A percentile compares a stretch with the other conserved stretches of the same genome.
Conservation (phyloP, 2,113 vertebrate genomes). For the Trachemys scripta region DNA sequence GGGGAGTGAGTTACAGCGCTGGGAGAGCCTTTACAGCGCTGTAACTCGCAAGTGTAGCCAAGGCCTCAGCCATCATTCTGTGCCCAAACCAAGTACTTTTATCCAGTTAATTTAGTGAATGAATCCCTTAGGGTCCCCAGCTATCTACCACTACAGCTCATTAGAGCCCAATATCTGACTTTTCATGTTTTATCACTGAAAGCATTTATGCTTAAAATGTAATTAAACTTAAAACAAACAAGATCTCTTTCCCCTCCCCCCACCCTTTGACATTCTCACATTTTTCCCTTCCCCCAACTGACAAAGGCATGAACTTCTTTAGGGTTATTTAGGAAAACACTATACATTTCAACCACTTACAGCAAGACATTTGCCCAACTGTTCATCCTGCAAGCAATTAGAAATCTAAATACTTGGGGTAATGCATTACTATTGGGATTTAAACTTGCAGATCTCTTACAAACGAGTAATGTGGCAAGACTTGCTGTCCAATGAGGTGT, state of each 20-base stretch:
- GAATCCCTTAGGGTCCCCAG: constrained; percentile 87
- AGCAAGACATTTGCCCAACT: constrained; percentile 77
- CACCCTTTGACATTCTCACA: constrained; percentile 14
- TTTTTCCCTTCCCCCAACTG: constrained; percentile 28
- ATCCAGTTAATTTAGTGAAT: constrained; percentile 86
- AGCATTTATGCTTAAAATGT: constrained; percentile 87
- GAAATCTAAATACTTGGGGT: constrained; percentile 96
- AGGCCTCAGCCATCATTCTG: constrained; percentile 77
- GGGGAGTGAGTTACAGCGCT: too few relatives aligned
- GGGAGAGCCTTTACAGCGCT: too few relatives aligned
- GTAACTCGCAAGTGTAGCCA: too few relatives aligned
- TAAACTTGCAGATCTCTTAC: constrained; percentile 94
- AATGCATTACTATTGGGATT: constrained; percentile 91
- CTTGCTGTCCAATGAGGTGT: constrained; percentile 92
- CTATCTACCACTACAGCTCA: constrained; percentile 89
- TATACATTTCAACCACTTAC: constrained; percentile 43
- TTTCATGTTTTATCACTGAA: constrained; percentile 81
- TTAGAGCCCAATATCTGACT: constrained; percentile 86
- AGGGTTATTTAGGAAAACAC: constrained; percentile 63
- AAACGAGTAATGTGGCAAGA: constrained; percentile 90
- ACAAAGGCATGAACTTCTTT: constrained; percentile 69
- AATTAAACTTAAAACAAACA: constrained; percentile 98
- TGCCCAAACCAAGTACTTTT: constrained; percentile 87
- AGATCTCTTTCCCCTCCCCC: constrained; percentile 70
- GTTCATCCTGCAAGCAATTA: constrained; percentile 92